Conservation (phyloP, 2,888 invertebrate species). For the Sarcophaga variegata region DNA sequence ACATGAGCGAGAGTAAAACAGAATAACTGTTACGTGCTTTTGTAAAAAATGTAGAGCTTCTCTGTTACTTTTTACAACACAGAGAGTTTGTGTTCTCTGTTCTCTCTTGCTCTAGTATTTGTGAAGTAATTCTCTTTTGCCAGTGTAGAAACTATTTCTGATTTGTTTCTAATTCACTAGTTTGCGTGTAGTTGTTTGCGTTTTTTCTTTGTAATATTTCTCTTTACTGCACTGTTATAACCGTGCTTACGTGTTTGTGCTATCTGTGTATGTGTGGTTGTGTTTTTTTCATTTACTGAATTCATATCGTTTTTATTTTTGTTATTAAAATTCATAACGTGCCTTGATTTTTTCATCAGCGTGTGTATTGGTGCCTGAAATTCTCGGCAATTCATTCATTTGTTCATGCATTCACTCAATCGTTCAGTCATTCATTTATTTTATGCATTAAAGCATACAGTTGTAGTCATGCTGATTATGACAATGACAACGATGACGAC, state of each 20-base stretch:
- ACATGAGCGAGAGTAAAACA: too few species aligned
- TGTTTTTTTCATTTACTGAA: slow-evolving; percentile 17
- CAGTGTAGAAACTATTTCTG: too few species aligned
- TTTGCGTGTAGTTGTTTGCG: background rate
- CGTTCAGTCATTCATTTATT: slow-evolving; percentile 36
- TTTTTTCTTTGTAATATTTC: background rate
- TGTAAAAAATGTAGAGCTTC: too few species aligned
- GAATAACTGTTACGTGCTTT: too few species aligned
- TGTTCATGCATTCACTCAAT: slow-evolving; percentile 11
- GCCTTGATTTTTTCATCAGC: slow-evolving; percentile 61
- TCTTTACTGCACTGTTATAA: background rate
- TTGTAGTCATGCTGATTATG: slow-evolving; percentile 39
- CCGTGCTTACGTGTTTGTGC: background rate
- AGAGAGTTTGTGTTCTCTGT: too few species aligned
- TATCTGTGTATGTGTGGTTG: background rate
- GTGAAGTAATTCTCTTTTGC: too few species aligned
- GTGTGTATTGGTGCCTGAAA: slow-evolving; percentile 40
- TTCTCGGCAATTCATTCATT: background rate
- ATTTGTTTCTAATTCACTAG: too few species aligned
- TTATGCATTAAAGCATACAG: slow-evolving; percentile 43
- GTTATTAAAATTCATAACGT: slow-evolving; percentile 29
- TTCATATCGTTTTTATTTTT: background rate
- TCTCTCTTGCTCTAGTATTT: too few species aligned
- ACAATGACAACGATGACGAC: slow-evolving; percentile 30
- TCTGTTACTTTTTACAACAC: too few species aligned